Percentiles rank a stretch among this genome's conserved stretches.
Evolutionary conservation across 2,113 vertebrate genomes (phyloP).

Genomic region (Phrynosoma blainvillii): DNA sequence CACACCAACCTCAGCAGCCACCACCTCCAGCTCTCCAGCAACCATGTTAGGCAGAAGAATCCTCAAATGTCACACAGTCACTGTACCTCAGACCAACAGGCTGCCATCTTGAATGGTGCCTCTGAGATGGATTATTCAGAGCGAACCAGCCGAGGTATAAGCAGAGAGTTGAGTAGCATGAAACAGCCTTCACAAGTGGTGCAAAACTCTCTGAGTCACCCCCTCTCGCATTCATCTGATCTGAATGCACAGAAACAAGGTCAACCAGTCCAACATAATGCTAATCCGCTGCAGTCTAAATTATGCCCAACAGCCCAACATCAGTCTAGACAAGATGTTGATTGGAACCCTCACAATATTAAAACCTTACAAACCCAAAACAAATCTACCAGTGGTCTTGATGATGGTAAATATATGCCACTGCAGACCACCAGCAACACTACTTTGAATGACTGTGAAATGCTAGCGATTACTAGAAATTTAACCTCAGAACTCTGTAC

Average conservation of each 20-base stretch:
- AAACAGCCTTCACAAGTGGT: background rate
- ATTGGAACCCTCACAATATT: rapidly evolving
- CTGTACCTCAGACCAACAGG: conserved; percentile 44
- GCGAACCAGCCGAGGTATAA: background rate
- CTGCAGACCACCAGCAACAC: rapidly evolving
- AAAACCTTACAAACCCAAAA: conserved; percentile 46
- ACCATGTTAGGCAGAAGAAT: conserved; percentile 9
- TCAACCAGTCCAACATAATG: conserved; percentile 48
- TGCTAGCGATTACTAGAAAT: background rate
- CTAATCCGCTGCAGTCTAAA: conserved; percentile 35
- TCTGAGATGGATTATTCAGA: conserved; percentile 46
- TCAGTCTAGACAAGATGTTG: conserved; percentile 28
- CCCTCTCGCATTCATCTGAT: conserved; percentile 18
- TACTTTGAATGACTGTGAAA: background rate
- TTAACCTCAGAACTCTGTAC: background rate
- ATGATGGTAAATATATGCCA: conserved; percentile 18
- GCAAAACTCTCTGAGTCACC: conserved; percentile 34
- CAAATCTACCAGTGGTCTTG: conserved; percentile 1
- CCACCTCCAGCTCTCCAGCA: conserved; percentile 16
- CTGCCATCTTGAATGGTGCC: conserved; percentile 32
- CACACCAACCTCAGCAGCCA: conserved; percentile 28
- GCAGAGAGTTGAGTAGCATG: conserved; percentile 27
- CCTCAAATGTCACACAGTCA: conserved; percentile 48
- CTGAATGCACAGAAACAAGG: conserved; percentile 26
- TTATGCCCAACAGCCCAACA: conserved; percentile 10